Evolutionary conservation across 2,888 invertebrate species (phyloP).

Genomic region (Drosophila ustulata): DNA sequence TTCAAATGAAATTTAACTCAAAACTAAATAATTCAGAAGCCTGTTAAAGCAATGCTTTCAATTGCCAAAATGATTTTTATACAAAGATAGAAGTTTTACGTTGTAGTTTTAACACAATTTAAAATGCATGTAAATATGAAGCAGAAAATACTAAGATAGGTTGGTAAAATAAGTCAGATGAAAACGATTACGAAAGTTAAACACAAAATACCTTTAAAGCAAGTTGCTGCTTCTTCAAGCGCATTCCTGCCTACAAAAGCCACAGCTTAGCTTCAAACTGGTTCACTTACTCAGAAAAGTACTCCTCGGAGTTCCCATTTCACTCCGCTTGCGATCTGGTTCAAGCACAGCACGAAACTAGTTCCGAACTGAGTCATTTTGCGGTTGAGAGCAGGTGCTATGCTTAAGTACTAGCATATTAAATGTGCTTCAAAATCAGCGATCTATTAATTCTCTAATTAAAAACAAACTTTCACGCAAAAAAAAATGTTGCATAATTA

Average conservation of each 20-base stretch:
- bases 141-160: too few species aligned
- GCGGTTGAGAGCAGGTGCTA: neutral
- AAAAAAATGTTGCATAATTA: constrained; percentile 26
- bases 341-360: constrained; percentile 3
- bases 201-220: too few species aligned
- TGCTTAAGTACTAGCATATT: constrained; percentile 1
- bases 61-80: neutral
- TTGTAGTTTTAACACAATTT: too few species aligned
- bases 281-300: neutral
- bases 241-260: neutral
- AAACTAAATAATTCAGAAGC: neutral
- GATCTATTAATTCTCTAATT: constrained; percentile 35
- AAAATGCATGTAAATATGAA: too few species aligned
- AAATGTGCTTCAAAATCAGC: constrained; percentile 21
- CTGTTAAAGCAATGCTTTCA: neutral
- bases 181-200: too few species aligned
- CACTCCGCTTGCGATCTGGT: neutral
- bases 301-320: neutral
- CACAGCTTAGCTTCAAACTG: neutral
- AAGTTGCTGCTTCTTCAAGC: neutral
- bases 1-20: too few species aligned
- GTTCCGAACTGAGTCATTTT: constrained; percentile 7
- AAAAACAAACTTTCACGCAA: constrained; percentile 22
- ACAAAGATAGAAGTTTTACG: too few species aligned
- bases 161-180: too few species aligned